A percentile compares a stretch with the other conserved stretches of the same genome.
phyloP scores from a whole-genome alignment of 2,888 invertebrate genomes.

The Agrochola circellaris region DNA sequence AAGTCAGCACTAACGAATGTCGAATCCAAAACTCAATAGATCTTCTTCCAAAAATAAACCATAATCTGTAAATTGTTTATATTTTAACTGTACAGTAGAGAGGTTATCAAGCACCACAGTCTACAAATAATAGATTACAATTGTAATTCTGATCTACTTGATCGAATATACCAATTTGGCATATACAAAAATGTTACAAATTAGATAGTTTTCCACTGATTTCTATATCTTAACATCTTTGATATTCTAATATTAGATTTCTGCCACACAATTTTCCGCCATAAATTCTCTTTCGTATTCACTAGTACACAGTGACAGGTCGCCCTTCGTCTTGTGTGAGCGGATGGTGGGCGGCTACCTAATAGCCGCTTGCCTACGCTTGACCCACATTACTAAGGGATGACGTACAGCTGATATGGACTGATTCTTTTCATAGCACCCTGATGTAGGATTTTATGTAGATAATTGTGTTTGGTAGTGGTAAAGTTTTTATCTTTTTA shows the following conservation, averaged over 20 bases:
- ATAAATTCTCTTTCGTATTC: background rate
- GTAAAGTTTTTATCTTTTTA: background rate
- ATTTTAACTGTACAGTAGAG: background rate
- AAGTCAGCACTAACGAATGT: too few species aligned
- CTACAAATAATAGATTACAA: background rate
- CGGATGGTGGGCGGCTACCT: background rate
- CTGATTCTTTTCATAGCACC: background rate
- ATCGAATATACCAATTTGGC: background rate
- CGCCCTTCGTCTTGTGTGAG: constrained; percentile 20
- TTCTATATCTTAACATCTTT: background rate
- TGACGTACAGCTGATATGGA: constrained; percentile 27
- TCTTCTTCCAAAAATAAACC: background rate
- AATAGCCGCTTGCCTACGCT: constrained; percentile 27
- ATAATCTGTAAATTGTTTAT: background rate
- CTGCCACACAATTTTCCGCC: too few species aligned
- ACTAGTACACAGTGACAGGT: constrained; percentile 11
- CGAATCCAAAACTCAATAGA: too few species aligned
- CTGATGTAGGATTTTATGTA: background rate
- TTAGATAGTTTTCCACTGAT: background rate
- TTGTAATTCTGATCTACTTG: background rate
- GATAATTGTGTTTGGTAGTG: background rate
- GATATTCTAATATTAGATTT: background rate
- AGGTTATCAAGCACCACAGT: background rate
- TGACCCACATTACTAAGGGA: constrained; percentile 48
- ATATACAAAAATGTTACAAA: background rate